Evolutionary conservation across 2,113 vertebrate genomes (phyloP), one percentile per base, ranked within the genome.

Genomic region (Cettia cetti): DNA sequence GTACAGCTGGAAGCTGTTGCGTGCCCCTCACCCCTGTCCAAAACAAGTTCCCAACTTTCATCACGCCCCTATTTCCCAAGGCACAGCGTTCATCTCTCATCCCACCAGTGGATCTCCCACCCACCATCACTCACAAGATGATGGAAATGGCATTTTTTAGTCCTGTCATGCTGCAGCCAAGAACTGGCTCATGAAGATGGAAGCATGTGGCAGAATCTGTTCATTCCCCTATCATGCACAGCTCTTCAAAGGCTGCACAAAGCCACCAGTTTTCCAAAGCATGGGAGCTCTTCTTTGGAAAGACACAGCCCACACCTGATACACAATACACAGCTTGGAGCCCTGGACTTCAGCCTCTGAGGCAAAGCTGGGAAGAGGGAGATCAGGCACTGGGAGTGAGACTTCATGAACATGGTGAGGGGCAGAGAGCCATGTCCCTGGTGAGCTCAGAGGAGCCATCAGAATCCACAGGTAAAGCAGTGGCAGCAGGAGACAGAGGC

Each of bases 401-500:
- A 52, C 4, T 30, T 33, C 4, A 9, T 20, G 50, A 18, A 35
- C 59, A n/a, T 1, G 14, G 79, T 9, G 64, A 64, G 39, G 49
- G 2, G 3, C 27, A 71, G 31, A 52, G n/a, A 50, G 30, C 47
- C 0, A 0, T 35, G 42, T 13, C 31, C 37, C 23, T 44, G 37
- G 47, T 0, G 1, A 64, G n/a, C n/a, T 30, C 71, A 35, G 57
- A 63, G 31, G 47, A 71, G 49, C 35, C 76, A 45, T 2, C 50
- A 69, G 42, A 65, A 56, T 7, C n/a, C 11, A 1, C 66, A 66
- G 59, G 31, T 31, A 19, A 30, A 59, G 15, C 40, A 68, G 57
- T 8, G 21, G 22, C 71, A 65, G n/a, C 61, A 90, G 45, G 27
- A 74, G 45, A 59, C 53, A 37, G 49, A 4, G 22, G 60, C 21